Conservation (phyloP, 2,888 invertebrate species). For the Cabera pusaria region DNA sequence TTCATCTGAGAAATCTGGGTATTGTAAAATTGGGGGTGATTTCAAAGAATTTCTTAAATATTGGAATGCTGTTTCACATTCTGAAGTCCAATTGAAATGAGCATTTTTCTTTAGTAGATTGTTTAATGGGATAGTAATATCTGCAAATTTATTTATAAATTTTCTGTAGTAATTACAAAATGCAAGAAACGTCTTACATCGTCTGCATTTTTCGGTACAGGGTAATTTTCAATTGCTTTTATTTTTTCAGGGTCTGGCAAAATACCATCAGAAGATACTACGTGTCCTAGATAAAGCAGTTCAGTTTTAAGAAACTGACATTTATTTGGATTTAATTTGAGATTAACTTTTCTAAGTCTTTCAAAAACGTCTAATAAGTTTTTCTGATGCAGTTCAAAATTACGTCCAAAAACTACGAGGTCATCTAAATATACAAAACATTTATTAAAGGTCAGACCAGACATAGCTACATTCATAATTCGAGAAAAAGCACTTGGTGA, state of each 20-base stretch:
- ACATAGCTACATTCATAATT: no score
- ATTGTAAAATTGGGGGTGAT: no score
- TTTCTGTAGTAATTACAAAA: slow-evolving; percentile 40
- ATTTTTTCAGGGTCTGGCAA: slow-evolving; percentile 29
- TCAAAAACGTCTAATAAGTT: slow-evolving; percentile 11
- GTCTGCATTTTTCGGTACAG: slow-evolving; percentile 23
- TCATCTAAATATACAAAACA: slow-evolving; percentile 18
- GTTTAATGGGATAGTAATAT: slow-evolving; percentile 33
- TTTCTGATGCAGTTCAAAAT: slow-evolving; percentile 7
- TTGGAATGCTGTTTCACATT: slow-evolving; percentile 18
- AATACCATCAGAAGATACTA: slow-evolving; percentile 20
- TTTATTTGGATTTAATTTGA: slow-evolving; percentile 37
- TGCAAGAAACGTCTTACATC: slow-evolving; percentile 29
- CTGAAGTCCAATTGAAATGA: slow-evolving; percentile 18
- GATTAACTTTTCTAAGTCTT: slow-evolving; percentile 10
- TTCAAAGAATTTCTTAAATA: slow-evolving; percentile 16
- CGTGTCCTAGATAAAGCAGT: slow-evolving; percentile 34
- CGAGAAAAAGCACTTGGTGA: no score
- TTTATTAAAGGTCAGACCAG: no score
- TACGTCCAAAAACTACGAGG: slow-evolving; percentile 4
- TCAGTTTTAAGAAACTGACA: slow-evolving; percentile 33
- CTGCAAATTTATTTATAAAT: slow-evolving; percentile 40
- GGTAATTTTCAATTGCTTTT: slow-evolving; percentile 27
- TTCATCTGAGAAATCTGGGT: no score
- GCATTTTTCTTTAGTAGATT: slow-evolving; percentile 33